Evolutionary conservation across 2,888 invertebrate genomes (phyloP).

Genomic region (Oscheius sp.): DNA sequence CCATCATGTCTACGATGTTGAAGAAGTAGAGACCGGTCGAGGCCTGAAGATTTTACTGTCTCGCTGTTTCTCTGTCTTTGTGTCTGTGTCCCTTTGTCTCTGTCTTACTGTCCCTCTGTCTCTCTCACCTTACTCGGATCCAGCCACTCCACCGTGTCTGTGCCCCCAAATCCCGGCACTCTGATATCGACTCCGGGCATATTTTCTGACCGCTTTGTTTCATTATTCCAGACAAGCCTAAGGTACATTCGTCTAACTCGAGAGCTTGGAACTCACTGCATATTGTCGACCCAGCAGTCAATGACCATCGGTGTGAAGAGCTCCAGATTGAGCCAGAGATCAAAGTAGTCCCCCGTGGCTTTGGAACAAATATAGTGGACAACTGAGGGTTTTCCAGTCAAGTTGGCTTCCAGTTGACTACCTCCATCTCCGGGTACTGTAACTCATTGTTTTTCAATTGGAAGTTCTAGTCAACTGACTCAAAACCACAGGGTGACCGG

Average conservation of each 20-base stretch:
- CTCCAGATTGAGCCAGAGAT: conserved; percentile 94
- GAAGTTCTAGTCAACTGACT: neutral
- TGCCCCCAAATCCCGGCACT: conserved; percentile 89
- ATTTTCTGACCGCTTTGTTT: conserved; percentile 85
- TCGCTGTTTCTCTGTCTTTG: too few species aligned
- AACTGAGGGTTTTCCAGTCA: conserved; percentile 83
- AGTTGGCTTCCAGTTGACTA: conserved; percentile 88
- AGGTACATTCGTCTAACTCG: neutral
- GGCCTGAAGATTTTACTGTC: conserved; percentile 34
- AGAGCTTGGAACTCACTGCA: conserved; percentile 73
- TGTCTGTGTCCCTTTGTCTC: too few species aligned
- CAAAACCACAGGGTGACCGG: conserved; percentile 35
- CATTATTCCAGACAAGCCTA: conserved; percentile 86
- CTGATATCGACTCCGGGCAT: conserved; percentile 85
- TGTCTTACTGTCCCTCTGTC: neutral
- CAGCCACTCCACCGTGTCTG: conserved; percentile 91
- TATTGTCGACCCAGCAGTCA: conserved; percentile 87
- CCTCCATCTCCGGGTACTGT: conserved; percentile 98
- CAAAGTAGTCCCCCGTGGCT: conserved; percentile 85
- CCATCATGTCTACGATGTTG: conserved; percentile 84
- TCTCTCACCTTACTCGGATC: conserved; percentile 83
- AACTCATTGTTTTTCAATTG: conserved; percentile 45
- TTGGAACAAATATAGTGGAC: conserved; percentile 90
- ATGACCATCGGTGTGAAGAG: conserved; percentile 84
- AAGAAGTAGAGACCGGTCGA: conserved; percentile 84